Conservation (phyloP, 2,797 vertebrate genomes). For the Squalus acanthias region DNA sequence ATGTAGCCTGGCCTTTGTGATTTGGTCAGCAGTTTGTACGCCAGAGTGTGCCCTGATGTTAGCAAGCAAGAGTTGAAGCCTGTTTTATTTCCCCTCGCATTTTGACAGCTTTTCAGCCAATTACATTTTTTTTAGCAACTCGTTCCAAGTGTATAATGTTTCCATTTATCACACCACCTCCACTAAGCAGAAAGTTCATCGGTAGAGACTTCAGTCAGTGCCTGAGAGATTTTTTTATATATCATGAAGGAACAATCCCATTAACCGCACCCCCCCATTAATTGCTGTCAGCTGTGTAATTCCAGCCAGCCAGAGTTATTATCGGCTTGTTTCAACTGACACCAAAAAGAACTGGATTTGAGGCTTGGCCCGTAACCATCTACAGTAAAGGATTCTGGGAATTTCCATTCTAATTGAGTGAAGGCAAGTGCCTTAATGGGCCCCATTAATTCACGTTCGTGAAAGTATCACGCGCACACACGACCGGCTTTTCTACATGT, state of each 20-base stretch:
- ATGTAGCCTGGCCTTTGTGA: neutral
- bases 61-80: neutral
- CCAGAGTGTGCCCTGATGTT: neutral
- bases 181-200: neutral
- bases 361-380: neutral
- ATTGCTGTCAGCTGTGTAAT: slow-evolving; percentile 20
- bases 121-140: slow-evolving; percentile 21
- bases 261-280: neutral
- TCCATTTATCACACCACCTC: neutral
- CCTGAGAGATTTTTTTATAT: neutral
- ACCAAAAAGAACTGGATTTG: neutral
- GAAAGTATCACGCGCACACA: neutral
- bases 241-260: neutral
- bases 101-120: slow-evolving; percentile 23
- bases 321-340: neutral
- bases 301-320: neutral
- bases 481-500: neutral
- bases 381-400: neutral
- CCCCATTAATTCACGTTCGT: neutral
- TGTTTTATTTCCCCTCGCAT: neutral
- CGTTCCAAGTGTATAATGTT: slow-evolving; percentile 16
- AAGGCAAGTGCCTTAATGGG: neutral
- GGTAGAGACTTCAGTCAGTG: neutral
- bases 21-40: neutral
- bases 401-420: slow-evolving; percentile 6